phyloP scores from a whole-genome alignment of 1,140 invertebrate genomes.

The Drosophila busckii region DNA sequence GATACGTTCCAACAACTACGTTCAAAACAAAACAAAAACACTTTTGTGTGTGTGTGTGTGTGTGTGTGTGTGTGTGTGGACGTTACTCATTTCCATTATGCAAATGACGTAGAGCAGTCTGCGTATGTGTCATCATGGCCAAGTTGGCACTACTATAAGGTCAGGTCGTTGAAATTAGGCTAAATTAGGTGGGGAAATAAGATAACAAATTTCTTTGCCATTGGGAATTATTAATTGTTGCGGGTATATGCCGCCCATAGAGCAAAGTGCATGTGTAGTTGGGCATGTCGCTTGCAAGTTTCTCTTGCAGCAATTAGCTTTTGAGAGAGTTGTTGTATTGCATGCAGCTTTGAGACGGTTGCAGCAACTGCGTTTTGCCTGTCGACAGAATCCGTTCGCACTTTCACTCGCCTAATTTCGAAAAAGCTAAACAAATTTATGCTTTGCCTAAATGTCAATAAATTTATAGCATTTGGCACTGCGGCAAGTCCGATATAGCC shows the following conservation, averaged over 20 bases:
- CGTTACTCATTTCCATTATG: constrained; percentile 61
- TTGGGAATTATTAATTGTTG: no score
- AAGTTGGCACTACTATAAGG: constrained; percentile 22
- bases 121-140: constrained; percentile 44
- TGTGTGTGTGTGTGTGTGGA: constrained; percentile 17
- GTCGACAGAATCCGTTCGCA: constrained; percentile 8
- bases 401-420: constrained; percentile 17
- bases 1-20: constrained; percentile 33
- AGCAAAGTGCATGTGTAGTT: no score
- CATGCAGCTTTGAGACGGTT: background rate
- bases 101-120: constrained; percentile 43
- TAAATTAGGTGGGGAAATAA: no score
- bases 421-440: no score
- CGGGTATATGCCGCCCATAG: no score
- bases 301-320: no score
- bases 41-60: background rate
- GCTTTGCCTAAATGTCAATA: no score
- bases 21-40: constrained; percentile 6
- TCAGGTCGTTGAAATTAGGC: constrained; percentile 33
- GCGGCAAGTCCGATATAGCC: background rate
- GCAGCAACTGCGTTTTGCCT: constrained; percentile 11
- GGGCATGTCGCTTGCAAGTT: no score
- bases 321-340: background rate
- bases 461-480: constrained; percentile 3
- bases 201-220: no score